Base-by-base conservation (phyloP, 2,113 vertebrate genomes). In the Paracanthobrama guichenoti region DNA sequence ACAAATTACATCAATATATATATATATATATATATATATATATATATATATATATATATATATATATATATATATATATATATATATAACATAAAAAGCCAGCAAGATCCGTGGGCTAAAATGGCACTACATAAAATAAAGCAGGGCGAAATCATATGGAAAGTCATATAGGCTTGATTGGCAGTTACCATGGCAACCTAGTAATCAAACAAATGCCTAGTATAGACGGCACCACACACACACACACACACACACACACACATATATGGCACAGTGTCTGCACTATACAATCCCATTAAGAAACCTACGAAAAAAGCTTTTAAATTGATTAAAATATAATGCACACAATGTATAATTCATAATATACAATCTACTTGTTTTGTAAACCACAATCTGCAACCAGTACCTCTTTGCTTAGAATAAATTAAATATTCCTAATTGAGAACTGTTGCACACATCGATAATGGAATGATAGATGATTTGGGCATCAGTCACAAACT, bases 131-230 rank as follows among this genome's bases (percentile, higher is more conserved):
- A 48, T n/a, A 5, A 50, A 13, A 35, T 46, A 50, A 24, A 50
- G 13, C 14, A 78, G 55, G 20, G 8, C 12, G 13, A 8, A 31
- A 31, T 64, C 6, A 26, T 64, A 28, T 28, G 16, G 62, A 64
- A 53, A 20, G 24, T 60, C 50, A 69, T 46, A 72, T 24, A 71
- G 14, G 42, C 20, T 31, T 71, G 69, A 76, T 31, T 84, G 64
- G 79, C 79, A 79, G 76, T 84, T 83, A 74, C 83, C 82, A 79
- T 82, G 60, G 35, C 66, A 86, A 86, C 79, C 6, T 20, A 53
- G 50, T 76, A 72, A 66, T 39, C 55, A 84, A 84, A 82, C 79
- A 82, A 73, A 79, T 78, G 62, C 57, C 83, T 24, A 74, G 39
- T 42, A 66, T 13, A 59, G 57, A 66, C 4, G 4, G 4, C 62